Evolutionary conservation across 2,797 vertebrate genomes (phyloP).

Genomic region (Amazona finschi): DNA sequence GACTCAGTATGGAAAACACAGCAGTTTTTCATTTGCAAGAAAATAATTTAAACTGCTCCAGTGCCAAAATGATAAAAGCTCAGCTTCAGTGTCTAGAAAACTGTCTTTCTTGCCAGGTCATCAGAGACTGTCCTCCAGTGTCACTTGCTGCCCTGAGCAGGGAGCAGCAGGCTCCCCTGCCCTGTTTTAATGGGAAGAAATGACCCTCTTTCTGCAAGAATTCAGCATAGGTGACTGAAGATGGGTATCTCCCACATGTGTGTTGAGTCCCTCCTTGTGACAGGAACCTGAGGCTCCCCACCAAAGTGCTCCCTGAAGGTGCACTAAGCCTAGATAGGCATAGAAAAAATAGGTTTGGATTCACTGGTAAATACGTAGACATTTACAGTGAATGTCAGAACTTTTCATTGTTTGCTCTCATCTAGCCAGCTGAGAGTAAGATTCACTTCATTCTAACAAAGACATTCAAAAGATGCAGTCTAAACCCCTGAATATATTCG

Average conservation of each 20-base stretch:
- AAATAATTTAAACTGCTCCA: not conserved
- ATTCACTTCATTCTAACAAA: not conserved
- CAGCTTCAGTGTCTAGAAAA: not conserved
- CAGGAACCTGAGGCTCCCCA: not conserved
- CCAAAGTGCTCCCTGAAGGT: not conserved
- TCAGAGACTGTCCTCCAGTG: not conserved
- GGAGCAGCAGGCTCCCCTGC: not conserved
- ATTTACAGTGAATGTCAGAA: not conserved
- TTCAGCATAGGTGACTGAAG: rapidly evolving
- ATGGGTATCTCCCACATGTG: not conserved
- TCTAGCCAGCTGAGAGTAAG: not conserved
- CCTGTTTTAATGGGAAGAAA: not conserved
- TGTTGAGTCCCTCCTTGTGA: not conserved
- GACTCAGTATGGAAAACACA: not conserved
- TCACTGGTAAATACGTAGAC: not conserved
- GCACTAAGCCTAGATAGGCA: not conserved
- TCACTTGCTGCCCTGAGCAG: not conserved
- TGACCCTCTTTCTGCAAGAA: rapidly evolving
- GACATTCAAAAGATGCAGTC: not conserved
- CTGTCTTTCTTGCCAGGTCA: not conserved
- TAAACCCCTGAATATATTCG: not conserved
- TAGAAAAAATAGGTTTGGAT: not conserved
- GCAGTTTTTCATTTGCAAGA: not conserved
- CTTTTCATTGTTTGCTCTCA: rapidly evolving
- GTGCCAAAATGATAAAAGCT: not conserved